Base-by-base conservation (phyloP, 2,113 vertebrate genomes). In the Gavialis gangeticus region DNA sequence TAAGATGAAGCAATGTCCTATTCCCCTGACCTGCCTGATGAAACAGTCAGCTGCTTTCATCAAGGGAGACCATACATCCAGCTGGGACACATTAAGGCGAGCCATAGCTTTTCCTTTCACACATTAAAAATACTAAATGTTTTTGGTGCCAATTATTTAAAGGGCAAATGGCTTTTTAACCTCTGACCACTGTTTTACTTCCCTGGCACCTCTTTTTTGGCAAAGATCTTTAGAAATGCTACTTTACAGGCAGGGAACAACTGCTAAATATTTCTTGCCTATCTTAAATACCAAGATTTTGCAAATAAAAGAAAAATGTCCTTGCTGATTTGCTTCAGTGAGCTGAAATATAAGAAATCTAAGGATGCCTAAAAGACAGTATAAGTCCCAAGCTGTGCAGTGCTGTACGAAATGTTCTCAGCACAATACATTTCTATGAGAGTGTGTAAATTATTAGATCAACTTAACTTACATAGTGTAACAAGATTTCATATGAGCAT, bases 41-140 rank as follows among this genome's bases (percentile, higher is more conserved):
- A 28, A 82, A 46, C 0, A 0, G 17, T 55, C 63, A 10, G 22
- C 77, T 71, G 37, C 84, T 84, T 82, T 60, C 0, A 0, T 46
- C 79, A 27, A 0, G 30, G 79, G 30, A 77, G 58, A 24, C 34
- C 56, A 37, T 3, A 10, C 2, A 18, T 1, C 67, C 85, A 79
- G 56, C 76, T 71, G 91, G 82, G 89, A 73, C 58, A 62, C 1
- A 2, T 63, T 34, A 46, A 64, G 69, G 84, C 56, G 78, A 46
- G 67, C 55, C 5, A 0, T 27, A 54, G 88, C 58, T 79, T 76
- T 27, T 62, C 62, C 67, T 83, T 30, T 71, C 30, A 27, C 25
- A 54, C 17, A 9, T 30, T 21, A 16, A 71, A 81, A 64, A 19
- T 46, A 80, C 17, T 17, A 57, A 82, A 66, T 14, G 9, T 57